A percentile compares a stretch with the other conserved stretches of the same genome.
Evolutionary conservation across 2,113 vertebrate genomes (phyloP).

Genomic region (Leucosticte australis): DNA sequence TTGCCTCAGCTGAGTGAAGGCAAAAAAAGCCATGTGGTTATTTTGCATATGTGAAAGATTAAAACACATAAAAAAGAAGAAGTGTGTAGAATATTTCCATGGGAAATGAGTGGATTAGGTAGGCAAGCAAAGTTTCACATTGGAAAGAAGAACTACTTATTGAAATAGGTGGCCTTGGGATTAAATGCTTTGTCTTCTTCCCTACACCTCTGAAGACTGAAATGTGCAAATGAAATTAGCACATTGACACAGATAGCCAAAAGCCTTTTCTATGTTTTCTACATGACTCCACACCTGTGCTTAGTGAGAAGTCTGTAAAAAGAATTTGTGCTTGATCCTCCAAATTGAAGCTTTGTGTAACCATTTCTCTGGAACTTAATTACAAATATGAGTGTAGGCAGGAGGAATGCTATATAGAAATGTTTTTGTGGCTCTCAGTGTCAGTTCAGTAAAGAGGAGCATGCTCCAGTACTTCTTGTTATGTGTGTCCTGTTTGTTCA

Average conservation of each 20-base stretch:
- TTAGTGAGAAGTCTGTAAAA: background rate
- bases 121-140: background rate
- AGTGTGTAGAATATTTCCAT: background rate
- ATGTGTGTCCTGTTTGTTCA: rapidly evolving
- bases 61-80: background rate
- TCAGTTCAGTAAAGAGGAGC: background rate
- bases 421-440: background rate
- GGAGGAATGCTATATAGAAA: background rate
- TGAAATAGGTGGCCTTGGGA: too few relatives aligned
- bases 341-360: rapidly evolving
- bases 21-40: background rate
- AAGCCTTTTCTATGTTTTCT: background rate
- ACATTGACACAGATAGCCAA: background rate
- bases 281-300: background rate
- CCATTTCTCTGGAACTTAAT: background rate
- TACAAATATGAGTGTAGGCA: background rate
- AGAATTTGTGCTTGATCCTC: background rate
- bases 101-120: background rate
- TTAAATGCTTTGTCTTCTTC: too few relatives aligned
- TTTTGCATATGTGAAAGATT: background rate
- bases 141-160: background rate
- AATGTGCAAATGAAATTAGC: background rate
- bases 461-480: too few relatives aligned
- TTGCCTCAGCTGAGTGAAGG: background rate
- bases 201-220: background rate